A percentile compares a stretch with the other conserved stretches of the same genome.
These are phyloP conservation scores for Leucania comma DNA, from an alignment of 2,888 invertebrate genomes.

Conservation along the genomic window DNA sequence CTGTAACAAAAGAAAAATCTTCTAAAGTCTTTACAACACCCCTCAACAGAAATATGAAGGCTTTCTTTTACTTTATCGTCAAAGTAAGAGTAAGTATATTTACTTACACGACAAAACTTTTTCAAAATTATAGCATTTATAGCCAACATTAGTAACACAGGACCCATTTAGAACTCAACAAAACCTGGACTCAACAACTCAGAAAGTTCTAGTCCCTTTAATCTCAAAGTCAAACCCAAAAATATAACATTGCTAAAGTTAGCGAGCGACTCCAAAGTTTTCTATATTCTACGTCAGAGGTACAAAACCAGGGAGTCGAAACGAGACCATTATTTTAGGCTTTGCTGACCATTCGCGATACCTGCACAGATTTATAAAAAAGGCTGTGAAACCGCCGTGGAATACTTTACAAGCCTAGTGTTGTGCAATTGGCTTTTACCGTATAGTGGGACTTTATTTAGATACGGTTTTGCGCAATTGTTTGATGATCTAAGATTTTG, in stretches of 20 bases:
- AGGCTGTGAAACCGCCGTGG: conserved; percentile 37
- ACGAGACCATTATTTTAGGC: conserved; percentile 80
- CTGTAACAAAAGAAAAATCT: no score
- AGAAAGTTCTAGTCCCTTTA: conserved; percentile 7
- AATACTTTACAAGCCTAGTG: conserved; percentile 44
- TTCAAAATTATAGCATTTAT: background rate
- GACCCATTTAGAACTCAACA: background rate
- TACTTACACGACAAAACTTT: background rate
- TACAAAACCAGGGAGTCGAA: conserved; percentile 51
- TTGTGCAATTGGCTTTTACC: conserved; percentile 38
- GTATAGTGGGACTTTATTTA: conserved; percentile 5
- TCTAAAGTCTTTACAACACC: no score
- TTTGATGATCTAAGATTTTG: background rate
- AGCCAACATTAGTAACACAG: background rate
- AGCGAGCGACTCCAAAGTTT: conserved; percentile 57
- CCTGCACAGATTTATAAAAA: conserved; percentile 64
- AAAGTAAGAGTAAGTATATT: background rate
- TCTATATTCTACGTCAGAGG: conserved; percentile 44
- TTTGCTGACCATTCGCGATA: conserved; percentile 81
- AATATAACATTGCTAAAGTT: conserved; percentile 28
- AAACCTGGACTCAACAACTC: conserved; percentile 9
- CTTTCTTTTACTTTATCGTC: background rate
- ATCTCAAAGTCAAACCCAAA: conserved; percentile 7
- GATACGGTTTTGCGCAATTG: background rate
- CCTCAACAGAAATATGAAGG: no score